Evolutionary conservation across 2,113 vertebrate genomes (phyloP).

Genomic region (Anoplopoma fimbria): DNA sequence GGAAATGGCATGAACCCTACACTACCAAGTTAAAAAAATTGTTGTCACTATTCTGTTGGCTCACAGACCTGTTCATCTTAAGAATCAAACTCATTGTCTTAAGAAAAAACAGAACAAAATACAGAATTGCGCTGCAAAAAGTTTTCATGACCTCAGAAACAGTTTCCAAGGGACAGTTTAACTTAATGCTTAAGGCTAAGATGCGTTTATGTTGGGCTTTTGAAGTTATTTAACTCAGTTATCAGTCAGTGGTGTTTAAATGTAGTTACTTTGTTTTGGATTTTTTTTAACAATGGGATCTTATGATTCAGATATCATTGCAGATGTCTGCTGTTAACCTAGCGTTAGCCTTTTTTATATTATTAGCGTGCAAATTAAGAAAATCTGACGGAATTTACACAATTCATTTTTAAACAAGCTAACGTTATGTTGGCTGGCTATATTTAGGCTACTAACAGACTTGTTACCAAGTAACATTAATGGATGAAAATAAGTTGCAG

Average conservation of each 20-base stretch:
- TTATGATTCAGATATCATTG: background rate
- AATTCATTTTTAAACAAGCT: background rate
- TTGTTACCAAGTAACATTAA: background rate
- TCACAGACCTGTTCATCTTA: background rate
- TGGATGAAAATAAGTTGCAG: background rate
- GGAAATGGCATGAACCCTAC: background rate
- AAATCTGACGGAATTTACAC: background rate
- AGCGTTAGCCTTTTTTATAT: background rate
- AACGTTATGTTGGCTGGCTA: no score
- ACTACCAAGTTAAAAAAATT: background rate
- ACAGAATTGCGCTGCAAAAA: background rate
- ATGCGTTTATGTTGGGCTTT: background rate
- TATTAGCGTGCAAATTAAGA: background rate
- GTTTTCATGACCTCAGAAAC: background rate
- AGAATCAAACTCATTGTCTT: background rate
- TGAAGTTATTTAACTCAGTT: background rate
- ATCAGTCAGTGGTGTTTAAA: background rate
- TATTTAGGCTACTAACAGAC: background rate
- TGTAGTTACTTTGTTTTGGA: background rate
- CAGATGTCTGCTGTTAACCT: background rate
- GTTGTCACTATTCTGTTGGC: background rate
- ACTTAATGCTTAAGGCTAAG: background rate
- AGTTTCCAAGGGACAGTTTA: background rate
- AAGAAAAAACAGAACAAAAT: conserved; percentile 3
- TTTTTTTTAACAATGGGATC: background rate